Conservation (phyloP, 2,888 invertebrate species). For the Diaprepes abbreviatus region DNA sequence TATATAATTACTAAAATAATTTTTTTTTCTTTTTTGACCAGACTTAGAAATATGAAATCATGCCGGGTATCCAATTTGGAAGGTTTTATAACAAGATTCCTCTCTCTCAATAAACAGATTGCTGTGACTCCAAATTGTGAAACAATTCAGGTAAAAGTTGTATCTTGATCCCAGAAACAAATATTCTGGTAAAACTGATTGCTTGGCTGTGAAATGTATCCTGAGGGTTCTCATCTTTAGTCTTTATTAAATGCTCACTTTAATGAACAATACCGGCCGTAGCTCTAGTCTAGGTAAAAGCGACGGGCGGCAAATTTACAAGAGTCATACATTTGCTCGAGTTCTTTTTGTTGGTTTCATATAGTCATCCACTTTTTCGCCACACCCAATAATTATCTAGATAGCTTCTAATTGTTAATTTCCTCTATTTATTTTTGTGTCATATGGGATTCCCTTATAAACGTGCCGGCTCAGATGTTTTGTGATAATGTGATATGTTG, state of each 20-base stretch:
- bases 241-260: not conserved
- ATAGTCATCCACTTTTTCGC: constrained; percentile 12
- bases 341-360: constrained; percentile 25
- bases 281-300: not conserved
- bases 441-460: constrained; percentile 28
- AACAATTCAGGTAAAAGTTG: too few species aligned
- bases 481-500: not conserved
- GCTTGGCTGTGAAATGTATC: too few species aligned
- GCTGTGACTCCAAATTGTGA: too few species aligned
- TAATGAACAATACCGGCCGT: not conserved
- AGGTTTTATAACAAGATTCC: too few species aligned
- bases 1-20: too few species aligned
- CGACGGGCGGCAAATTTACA: constrained; percentile 10
- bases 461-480: constrained; percentile 13
- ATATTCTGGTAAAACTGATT: too few species aligned
- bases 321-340: constrained; percentile 8
- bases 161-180: too few species aligned
- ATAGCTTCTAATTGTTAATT: constrained; percentile 44
- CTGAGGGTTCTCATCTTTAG: too few species aligned
- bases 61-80: too few species aligned
- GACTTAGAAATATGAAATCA: too few species aligned
- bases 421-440: constrained; percentile 24
- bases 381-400: constrained; percentile 45
- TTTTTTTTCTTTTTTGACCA: too few species aligned
- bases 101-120: too few species aligned